Evolutionary conservation across 2,113 vertebrate genomes (phyloP).

Genomic region (Takifugu bimaculatus): DNA sequence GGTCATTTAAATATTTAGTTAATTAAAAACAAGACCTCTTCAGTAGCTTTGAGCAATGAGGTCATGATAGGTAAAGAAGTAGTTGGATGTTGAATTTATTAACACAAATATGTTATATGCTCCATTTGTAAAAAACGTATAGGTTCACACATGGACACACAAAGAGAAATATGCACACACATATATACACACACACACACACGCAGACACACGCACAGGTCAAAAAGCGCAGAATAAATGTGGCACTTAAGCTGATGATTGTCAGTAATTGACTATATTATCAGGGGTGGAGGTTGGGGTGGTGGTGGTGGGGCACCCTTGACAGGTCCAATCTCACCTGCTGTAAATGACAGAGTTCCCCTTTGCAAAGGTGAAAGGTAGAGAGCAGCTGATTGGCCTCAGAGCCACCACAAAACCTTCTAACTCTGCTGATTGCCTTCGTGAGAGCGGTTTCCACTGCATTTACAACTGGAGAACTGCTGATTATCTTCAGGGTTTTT

Average conservation of each 20-base stretch:
- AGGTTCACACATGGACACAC: neutral
- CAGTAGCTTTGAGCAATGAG: too few relatives aligned
- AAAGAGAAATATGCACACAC: slow-evolving; percentile 1
- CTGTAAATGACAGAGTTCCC: slow-evolving; percentile 52
- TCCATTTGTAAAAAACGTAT: too few relatives aligned
- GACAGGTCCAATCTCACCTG: slow-evolving; percentile 46
- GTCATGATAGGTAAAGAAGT: too few relatives aligned
- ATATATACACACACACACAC: slow-evolving; percentile 2
- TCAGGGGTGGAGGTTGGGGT: slow-evolving; percentile 37
- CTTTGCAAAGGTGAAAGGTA: slow-evolving; percentile 36
- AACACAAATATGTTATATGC: too few relatives aligned
- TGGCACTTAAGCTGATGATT: slow-evolving; percentile 48
- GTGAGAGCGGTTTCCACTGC: slow-evolving; percentile 17
- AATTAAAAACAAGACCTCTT: neutral
- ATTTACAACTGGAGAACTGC: too few relatives aligned
- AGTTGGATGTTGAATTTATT: too few relatives aligned
- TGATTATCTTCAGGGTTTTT: too few relatives aligned
- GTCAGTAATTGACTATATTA: slow-evolving; percentile 60
- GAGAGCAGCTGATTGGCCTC: slow-evolving; percentile 48
- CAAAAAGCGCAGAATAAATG: slow-evolving; percentile 55
- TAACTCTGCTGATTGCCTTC: slow-evolving; percentile 61
- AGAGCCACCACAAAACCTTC: slow-evolving; percentile 59
- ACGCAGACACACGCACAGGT: slow-evolving; percentile 14
- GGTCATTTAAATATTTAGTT: slow-evolving; percentile 15
- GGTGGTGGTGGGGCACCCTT: neutral